Evolutionary conservation across 2,113 vertebrate species (phyloP), one percentile per base, ranked within the genome.

Genomic region (Embiotoca jacksoni): DNA sequence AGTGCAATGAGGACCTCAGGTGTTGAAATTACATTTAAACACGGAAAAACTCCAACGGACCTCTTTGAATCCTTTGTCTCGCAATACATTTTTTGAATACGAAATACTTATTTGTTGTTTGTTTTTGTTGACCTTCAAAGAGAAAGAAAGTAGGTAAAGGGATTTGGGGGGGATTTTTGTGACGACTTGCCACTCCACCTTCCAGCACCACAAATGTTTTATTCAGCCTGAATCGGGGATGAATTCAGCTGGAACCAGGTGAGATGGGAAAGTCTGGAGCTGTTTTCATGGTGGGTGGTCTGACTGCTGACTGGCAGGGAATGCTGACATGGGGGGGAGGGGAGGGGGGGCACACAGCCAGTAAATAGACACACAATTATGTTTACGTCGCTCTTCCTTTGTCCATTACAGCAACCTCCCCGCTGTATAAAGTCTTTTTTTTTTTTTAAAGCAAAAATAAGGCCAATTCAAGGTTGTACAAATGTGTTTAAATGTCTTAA

Each of bases 181-280:
- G 72, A 70, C 31, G 57, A 64, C 77, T 23, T 77, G 84, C 55
- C 75, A 47, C 67, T 88, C 72, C 55, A 46, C 55, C 59, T 80
- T 63, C 36, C 59, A 9, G 14, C 4, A 7, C 35, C 14, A 11
- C 36, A 31, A 10, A 85, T 85, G 57, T 82, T 88, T 76, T 75
- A 84, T 79, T 84, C 70, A 84, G 39, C 11, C 31, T 72, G 52
- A 75, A 55, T 52, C 35, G 36, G 55, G 44, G 47, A 72, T 35
- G 49, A 58, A 41, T 59, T 83, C 52, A 77, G 53, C 68, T 82
- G 75, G 56, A 86, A 82, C 75, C 64, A 62, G 61, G 46, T 35
- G 72, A 82, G 63, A 70, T 52, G 49, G 47, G 11, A 61, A 69
- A 53, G 84, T 80, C 71, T 53, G 75, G 57, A 73, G 65, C 49